Evolutionary conservation across 2,888 invertebrate genomes (phyloP).

Genomic region (Germaria angustata): DNA sequence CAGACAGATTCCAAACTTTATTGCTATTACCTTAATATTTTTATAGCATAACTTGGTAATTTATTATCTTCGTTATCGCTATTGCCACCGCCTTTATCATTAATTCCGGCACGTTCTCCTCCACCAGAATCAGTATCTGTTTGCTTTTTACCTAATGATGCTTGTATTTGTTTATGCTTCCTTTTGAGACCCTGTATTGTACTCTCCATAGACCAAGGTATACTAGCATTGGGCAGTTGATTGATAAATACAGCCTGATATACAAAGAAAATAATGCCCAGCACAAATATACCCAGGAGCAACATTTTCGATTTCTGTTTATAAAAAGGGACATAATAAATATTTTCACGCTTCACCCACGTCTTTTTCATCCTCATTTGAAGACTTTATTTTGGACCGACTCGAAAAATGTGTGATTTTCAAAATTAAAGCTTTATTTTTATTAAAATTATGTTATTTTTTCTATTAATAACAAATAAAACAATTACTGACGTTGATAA

Average conservation of each 20-base stretch:
- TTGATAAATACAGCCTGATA: slow-evolving; percentile 80
- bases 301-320: slow-evolving; percentile 80
- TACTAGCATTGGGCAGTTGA: slow-evolving; percentile 77
- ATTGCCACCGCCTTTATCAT: slow-evolving; percentile 5
- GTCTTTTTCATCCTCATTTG: slow-evolving; percentile 75
- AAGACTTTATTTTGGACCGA: background rate
- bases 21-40: slow-evolving; percentile 77
- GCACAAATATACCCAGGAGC: slow-evolving; percentile 77
- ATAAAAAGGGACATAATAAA: slow-evolving; percentile 80
- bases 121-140: slow-evolving; percentile 58
- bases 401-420: background rate
- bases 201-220: slow-evolving; percentile 75
- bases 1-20: no score
- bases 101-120: slow-evolving; percentile 30
- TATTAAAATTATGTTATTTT: background rate
- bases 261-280: slow-evolving; percentile 78
- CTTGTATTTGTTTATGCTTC: slow-evolving; percentile 65
- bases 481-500: slow-evolving; percentile 53
- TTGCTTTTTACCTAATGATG: slow-evolving; percentile 62
- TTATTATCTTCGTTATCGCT: slow-evolving; percentile 16
- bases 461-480: slow-evolving; percentile 1
- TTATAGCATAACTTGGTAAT: slow-evolving; percentile 70
- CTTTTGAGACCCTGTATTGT: slow-evolving; percentile 69
- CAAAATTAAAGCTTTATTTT: slow-evolving; percentile 1
- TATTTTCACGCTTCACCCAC: slow-evolving; percentile 80